Base-by-base conservation (phyloP, 1,140 invertebrate genomes). In the Bombus confusus region DNA sequence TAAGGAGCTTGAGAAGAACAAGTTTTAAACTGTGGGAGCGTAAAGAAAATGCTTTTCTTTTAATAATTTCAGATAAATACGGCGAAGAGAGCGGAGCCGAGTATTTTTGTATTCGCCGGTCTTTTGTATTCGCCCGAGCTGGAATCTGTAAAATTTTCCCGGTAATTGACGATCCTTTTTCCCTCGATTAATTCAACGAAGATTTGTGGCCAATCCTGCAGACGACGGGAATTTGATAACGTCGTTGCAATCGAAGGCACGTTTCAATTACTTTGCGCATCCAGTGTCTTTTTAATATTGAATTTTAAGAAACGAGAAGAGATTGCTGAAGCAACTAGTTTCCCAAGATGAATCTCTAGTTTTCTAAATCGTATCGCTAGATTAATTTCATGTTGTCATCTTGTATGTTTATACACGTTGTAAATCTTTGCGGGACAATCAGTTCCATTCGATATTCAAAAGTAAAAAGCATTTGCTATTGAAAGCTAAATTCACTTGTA, bases 1-100 rank as follows among this genome's bases (percentile, higher is more conserved):
- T 66, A 59, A 78, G 84, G 84, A 64, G 79, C 64, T 91, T 89
- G 85, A 85, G 87, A 86, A 85, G 87, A 88, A 91, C 84, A 91
- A 90, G 85, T 90, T 90, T 90, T 90, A 90, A 90, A 90, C 88
- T 88, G 88, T 80, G 89, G 88, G 83, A 90, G 80, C 88, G 88
- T 90, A 91, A 91, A 85, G 88, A 91, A 90, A 90, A 90, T 88
- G 89, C 90, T 91, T 91, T 91, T 87, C 90, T 91, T 91, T 91
- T 91, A 91, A 91, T 91, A 91, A 91, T 91, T 87, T 80, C 84
- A 81, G 89, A 90, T 91, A 91, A 91, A 91, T 91, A 91, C 88
- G 84, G 71, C 75, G 84, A 71, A 71, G 85, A 87, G 79, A 57
- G 64, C 78, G 83, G 64, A 37, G 66, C 80, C 81, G 86, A 86